Evolutionary conservation across 2,797 vertebrate species (phyloP).

Genomic region (Thaleichthys pacificus): DNA sequence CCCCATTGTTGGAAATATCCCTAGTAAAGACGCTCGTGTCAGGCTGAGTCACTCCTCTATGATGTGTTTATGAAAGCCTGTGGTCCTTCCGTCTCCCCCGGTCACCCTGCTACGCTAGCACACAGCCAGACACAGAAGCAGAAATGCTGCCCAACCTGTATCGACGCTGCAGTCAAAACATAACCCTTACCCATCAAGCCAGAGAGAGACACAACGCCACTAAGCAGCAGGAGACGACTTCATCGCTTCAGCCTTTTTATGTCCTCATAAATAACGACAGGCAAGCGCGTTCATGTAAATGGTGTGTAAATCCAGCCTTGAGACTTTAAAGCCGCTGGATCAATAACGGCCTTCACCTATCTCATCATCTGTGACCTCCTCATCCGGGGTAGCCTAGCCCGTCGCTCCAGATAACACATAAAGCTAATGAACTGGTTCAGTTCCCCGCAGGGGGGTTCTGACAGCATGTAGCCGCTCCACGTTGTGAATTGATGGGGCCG

Average conservation of each 20-base stretch:
- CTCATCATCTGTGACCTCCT: slow-evolving; percentile 41
- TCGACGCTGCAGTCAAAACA: not conserved
- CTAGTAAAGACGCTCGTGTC: slow-evolving; percentile 25
- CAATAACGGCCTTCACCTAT: slow-evolving; percentile 44
- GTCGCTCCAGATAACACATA: slow-evolving; percentile 39
- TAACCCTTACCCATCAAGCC: not conserved
- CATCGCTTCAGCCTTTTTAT: slow-evolving; percentile 20
- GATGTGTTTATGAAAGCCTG: slow-evolving; percentile 30
- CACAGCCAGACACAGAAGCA: not conserved
- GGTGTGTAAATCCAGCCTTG: slow-evolving; percentile 48
- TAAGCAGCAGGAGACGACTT: not conserved
- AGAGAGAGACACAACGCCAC: not conserved
- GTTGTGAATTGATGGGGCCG: slow-evolving; percentile 18
- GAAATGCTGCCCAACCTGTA: too few relatives aligned
- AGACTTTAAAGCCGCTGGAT: slow-evolving; percentile 30
- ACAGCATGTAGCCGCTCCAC: not conserved
- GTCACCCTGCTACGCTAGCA: slow-evolving; percentile 11
- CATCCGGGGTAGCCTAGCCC: slow-evolving; percentile 34
- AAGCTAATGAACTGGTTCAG: slow-evolving; percentile 42
- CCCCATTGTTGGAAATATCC: slow-evolving; percentile 34
- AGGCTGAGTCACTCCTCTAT: slow-evolving; percentile 51
- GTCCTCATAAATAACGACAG: slow-evolving; percentile 30
- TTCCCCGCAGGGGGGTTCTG: not conserved
- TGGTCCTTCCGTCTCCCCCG: slow-evolving; percentile 16
- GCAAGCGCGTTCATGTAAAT: slow-evolving; percentile 32